These are phyloP conservation scores for Arctopsyche grandis DNA, from an alignment of 1,140 invertebrate species.

Conservation along the genomic window DNA sequence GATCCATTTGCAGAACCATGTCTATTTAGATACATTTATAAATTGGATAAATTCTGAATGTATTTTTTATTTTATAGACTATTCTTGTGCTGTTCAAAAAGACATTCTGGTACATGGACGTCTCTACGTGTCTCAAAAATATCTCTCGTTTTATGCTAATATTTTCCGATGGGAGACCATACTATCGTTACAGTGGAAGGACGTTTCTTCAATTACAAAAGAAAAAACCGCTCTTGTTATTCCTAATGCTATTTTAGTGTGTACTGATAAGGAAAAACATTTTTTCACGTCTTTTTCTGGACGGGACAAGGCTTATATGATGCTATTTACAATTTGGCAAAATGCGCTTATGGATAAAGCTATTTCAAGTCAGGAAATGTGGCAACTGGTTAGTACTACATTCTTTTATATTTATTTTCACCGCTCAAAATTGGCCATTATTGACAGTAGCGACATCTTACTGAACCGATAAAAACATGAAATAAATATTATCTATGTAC, in stretches of 20 bases:
- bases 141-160: slow-evolving; percentile 95
- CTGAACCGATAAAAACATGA: too few species aligned
- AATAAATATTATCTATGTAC: too few species aligned
- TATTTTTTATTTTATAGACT: slow-evolving; percentile 74
- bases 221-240: slow-evolving; percentile 87
- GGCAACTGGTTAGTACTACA: slow-evolving; percentile 76
- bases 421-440: background rate
- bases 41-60: background rate
- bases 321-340: slow-evolving; percentile 96
- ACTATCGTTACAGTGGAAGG: slow-evolving; percentile 83
- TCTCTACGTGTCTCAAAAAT: slow-evolving; percentile 92
- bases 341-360: slow-evolving; percentile 92
- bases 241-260: slow-evolving; percentile 93
- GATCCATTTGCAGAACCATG: background rate
- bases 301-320: slow-evolving; percentile 92
- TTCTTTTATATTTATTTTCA: background rate
- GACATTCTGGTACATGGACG: slow-evolving; percentile 93
- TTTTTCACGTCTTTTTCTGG: slow-evolving; percentile 94
- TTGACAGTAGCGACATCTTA: background rate
- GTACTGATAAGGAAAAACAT: slow-evolving; percentile 85
- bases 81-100: slow-evolving; percentile 94
- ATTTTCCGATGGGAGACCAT: slow-evolving; percentile 95
- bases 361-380: slow-evolving; percentile 87
- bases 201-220: slow-evolving; percentile 92
- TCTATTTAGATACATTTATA: background rate